Percentiles rank a stretch among this genome's conserved stretches.
Conservation (phyloP, 2,113 vertebrate species). For the Oreochromis niloticus region DNA sequence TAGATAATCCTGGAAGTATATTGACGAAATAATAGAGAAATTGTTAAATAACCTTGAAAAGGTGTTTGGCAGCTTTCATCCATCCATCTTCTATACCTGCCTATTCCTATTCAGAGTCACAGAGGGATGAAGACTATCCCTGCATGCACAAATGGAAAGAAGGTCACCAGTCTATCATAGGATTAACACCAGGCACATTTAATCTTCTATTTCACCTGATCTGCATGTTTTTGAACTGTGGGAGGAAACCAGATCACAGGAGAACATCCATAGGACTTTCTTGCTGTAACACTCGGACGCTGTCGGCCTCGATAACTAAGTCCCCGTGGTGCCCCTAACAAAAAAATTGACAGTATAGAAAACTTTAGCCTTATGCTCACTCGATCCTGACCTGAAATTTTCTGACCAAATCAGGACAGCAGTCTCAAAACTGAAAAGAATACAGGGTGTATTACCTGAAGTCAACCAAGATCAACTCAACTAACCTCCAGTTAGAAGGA, state of each 20-base stretch:
- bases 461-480: not conserved
- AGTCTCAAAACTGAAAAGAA: not conserved
- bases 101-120: constrained; percentile 10
- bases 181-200: constrained; percentile 25
- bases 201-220: constrained; percentile 16
- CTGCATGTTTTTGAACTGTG: not conserved
- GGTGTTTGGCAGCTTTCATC: not conserved
- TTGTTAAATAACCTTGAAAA: constrained; percentile 44
- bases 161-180: constrained; percentile 22
- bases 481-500: not conserved
- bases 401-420: not conserved
- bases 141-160: constrained; percentile 16
- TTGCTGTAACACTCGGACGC: not conserved
- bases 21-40: constrained; percentile 15
- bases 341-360: not conserved
- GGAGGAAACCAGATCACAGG: not conserved
- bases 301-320: not conserved
- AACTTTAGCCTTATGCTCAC: not conserved
- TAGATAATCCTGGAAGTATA: constrained; percentile 10
- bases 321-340: not conserved
- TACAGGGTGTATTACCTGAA: not conserved
- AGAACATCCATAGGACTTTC: not conserved
- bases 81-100: not conserved
- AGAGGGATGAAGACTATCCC: not conserved
- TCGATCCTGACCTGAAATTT: not conserved